These are phyloP conservation scores for Eurypyga helias DNA, from an alignment of 2,113 vertebrate genomes.

Conservation along the genomic window DNA sequence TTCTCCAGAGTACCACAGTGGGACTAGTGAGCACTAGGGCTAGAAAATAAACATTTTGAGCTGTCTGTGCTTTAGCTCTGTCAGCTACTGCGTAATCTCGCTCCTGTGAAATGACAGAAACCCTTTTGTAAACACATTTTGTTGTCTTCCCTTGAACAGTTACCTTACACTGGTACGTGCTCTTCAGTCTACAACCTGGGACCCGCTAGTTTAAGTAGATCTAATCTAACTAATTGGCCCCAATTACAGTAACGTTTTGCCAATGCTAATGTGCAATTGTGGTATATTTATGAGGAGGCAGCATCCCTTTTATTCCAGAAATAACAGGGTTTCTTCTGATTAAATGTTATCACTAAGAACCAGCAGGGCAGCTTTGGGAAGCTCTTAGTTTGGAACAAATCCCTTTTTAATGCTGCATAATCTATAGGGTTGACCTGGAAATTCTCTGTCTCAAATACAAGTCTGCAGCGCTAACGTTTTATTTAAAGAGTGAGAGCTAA, in stretches of 20 bases:
- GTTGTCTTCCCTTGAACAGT: background rate
- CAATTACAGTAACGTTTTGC: background rate
- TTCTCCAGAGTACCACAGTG: background rate
- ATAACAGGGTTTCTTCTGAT: background rate
- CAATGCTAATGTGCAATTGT: background rate
- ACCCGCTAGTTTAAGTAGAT: background rate
- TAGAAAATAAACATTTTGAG: background rate
- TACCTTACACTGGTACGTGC: background rate
- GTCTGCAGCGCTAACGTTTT: background rate
- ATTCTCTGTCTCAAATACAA: background rate
- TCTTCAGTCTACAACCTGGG: background rate
- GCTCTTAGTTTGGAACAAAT: conserved; percentile 22
- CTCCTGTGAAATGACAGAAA: background rate
- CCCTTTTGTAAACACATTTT: background rate
- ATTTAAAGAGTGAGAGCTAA: background rate
- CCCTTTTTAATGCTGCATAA: conserved; percentile 3
- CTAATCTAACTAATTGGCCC: background rate
- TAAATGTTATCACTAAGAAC: background rate
- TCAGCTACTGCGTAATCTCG: background rate
- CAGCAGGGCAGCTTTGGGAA: conserved; percentile 17
- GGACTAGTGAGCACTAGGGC: background rate
- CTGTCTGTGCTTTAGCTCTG: background rate
- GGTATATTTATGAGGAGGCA: background rate
- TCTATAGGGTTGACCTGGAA: conserved; percentile 11
- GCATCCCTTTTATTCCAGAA: background rate